These are phyloP conservation scores for Nasonia oneida DNA, from an alignment of 2,888 invertebrate species.

Conservation along the genomic window DNA sequence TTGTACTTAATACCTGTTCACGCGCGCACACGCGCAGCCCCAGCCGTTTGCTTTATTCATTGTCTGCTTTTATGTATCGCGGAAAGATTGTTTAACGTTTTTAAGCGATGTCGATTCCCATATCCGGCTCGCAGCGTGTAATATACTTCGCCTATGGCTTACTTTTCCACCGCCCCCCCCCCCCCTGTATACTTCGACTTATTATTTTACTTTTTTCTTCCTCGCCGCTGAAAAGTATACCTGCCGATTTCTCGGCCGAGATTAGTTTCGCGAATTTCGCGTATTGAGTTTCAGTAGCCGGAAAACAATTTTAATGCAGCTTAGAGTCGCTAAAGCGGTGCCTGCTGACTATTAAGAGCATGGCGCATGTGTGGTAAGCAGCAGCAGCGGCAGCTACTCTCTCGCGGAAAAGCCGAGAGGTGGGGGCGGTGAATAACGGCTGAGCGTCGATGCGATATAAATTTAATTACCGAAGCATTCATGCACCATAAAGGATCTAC, in stretches of 20 bases:
- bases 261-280: constrained; percentile 56
- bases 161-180: not conserved
- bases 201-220: not conserved
- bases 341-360: not conserved
- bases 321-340: constrained; percentile 7
- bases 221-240: constrained; percentile 45
- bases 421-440: constrained; percentile 54
- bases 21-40: not conserved
- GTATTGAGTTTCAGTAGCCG: not conserved
- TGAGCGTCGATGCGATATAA: constrained; percentile 73
- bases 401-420: not conserved
- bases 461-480: constrained; percentile 77
- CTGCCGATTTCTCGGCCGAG: constrained; percentile 25
- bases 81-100: constrained; percentile 58
- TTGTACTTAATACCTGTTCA: constrained; percentile 53
- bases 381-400: constrained; percentile 11
- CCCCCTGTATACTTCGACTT: not conserved
- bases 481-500: constrained; percentile 74
- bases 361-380: constrained; percentile 6
- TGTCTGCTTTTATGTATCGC: constrained; percentile 36
- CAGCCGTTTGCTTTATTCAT: constrained; percentile 33
- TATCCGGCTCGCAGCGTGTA: constrained; percentile 55
- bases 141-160: not conserved
- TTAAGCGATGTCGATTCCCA: constrained; percentile 46
- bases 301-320: constrained; percentile 30